These are phyloP conservation scores for Mamestra configurata DNA, from an alignment of 1,140 invertebrate genomes.

Conservation along the genomic window DNA sequence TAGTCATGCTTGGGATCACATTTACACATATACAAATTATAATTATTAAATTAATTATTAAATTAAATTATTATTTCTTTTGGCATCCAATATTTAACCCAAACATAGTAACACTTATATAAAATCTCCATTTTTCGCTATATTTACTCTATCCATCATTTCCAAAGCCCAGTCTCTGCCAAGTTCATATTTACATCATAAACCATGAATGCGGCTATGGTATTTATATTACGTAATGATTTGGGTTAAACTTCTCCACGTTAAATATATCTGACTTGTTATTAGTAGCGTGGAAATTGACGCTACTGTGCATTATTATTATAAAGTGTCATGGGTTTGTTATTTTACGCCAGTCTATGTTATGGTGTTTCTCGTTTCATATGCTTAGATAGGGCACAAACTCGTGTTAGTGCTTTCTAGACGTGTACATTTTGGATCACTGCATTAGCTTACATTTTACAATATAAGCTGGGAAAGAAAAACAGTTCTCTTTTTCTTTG, in stretches of 20 bases:
- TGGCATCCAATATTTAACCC: too few relatives aligned
- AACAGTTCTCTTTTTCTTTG: too few relatives aligned
- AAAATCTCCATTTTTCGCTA: background rate
- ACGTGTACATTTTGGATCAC: too few relatives aligned
- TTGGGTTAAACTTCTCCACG: background rate
- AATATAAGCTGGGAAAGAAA: too few relatives aligned
- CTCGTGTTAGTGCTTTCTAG: too few relatives aligned
- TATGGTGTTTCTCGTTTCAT: background rate
- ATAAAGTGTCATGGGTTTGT: background rate
- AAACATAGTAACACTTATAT: background rate
- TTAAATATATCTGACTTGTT: constrained; percentile 16
- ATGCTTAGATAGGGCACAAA: background rate
- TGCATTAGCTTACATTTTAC: too few relatives aligned
- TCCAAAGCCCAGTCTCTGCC: background rate
- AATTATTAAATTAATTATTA: too few relatives aligned
- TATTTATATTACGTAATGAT: constrained; percentile 16
- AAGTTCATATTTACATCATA: constrained; percentile 32
- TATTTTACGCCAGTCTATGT: background rate
- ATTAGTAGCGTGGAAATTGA: background rate
- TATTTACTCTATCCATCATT: background rate
- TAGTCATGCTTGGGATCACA: too few relatives aligned
- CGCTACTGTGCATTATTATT: background rate
- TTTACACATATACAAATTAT: too few relatives aligned
- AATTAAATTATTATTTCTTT: too few relatives aligned
- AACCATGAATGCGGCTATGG: constrained; percentile 11